These are phyloP conservation scores for Epinotia ramella DNA, from an alignment of 2,888 invertebrate species.

Conservation along the genomic window DNA sequence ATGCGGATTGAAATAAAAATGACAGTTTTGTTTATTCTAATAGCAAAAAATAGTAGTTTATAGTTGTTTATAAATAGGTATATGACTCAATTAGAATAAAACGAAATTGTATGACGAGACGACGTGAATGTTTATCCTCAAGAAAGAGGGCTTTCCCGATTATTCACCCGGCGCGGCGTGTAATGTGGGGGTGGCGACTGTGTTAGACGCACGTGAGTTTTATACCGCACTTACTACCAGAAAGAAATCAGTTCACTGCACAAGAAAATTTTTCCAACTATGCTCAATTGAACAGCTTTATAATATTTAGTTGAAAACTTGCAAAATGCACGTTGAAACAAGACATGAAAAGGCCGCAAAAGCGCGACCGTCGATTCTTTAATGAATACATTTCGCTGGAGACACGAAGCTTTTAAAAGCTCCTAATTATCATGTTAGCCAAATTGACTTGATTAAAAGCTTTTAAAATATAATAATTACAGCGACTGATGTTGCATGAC, in stretches of 20 bases:
- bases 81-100: slow-evolving; percentile 10
- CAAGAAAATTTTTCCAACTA: not conserved
- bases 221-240: slow-evolving; percentile 2
- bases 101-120: not conserved
- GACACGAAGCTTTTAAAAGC: slow-evolving; percentile 45
- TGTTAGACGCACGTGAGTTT: slow-evolving; percentile 3
- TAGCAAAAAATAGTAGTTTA: too few species aligned
- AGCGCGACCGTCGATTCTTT: slow-evolving; percentile 29
- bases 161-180: slow-evolving; percentile 33
- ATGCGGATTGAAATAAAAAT: not conserved
- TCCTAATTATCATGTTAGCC: slow-evolving; percentile 43
- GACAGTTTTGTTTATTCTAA: not conserved
- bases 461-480: slow-evolving; percentile 43
- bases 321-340: slow-evolving; percentile 6
- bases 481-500: slow-evolving; percentile 42
- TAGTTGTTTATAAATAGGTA: too few species aligned
- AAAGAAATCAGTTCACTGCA: not conserved
- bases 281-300: too few species aligned
- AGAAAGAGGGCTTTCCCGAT: slow-evolving; percentile 36
- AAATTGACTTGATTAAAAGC: slow-evolving; percentile 45
- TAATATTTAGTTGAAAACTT: not conserved
- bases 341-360: slow-evolving; percentile 16
- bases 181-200: slow-evolving; percentile 20
- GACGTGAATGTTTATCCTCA: not conserved
- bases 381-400: slow-evolving; percentile 39